Evolutionary conservation across 1,140 invertebrate species (phyloP).

Genomic region (Tetramorium parvispinum): DNA sequence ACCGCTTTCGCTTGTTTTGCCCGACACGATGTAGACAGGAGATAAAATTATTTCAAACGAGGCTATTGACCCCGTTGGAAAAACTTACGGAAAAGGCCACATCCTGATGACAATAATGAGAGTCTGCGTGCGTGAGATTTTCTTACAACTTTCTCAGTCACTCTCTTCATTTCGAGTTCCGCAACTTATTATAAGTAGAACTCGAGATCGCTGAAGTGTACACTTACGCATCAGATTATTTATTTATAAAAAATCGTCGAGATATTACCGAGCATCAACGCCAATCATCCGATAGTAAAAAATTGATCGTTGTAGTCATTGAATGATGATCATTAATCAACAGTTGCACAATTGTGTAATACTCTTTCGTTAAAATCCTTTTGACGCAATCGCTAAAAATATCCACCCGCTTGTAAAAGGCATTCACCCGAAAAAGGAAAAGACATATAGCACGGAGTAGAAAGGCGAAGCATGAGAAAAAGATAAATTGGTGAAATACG

Average conservation of each 20-base stretch:
- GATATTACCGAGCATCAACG: not conserved
- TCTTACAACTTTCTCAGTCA: constrained; percentile 48
- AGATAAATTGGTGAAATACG: constrained; percentile 62
- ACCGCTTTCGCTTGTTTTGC: constrained; percentile 44
- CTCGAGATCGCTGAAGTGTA: not conserved
- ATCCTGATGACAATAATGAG: constrained; percentile 27
- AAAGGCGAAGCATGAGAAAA: constrained; percentile 13
- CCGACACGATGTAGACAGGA: not conserved
- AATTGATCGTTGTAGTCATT: not conserved
- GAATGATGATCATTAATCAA: not conserved
- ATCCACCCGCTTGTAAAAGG: not conserved
- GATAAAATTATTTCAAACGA: constrained; percentile 36
- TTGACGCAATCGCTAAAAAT: constrained; percentile 37
- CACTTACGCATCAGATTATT: not conserved
- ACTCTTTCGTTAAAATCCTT: not conserved
- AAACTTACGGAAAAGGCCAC: constrained; percentile 35
- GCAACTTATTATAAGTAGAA: not conserved
- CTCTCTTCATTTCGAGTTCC: not conserved
- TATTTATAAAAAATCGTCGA: not conserved
- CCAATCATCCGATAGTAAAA: not conserved
- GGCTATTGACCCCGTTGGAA: constrained; percentile 15
- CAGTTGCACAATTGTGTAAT: constrained; percentile 4
- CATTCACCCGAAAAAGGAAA: constrained; percentile 34
- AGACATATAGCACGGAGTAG: constrained; percentile 26
- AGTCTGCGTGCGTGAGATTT: constrained; percentile 42